These are phyloP conservation scores for Hirundichthys speculiger DNA, from an alignment of 2,113 vertebrate genomes.

Conservation along the genomic window DNA sequence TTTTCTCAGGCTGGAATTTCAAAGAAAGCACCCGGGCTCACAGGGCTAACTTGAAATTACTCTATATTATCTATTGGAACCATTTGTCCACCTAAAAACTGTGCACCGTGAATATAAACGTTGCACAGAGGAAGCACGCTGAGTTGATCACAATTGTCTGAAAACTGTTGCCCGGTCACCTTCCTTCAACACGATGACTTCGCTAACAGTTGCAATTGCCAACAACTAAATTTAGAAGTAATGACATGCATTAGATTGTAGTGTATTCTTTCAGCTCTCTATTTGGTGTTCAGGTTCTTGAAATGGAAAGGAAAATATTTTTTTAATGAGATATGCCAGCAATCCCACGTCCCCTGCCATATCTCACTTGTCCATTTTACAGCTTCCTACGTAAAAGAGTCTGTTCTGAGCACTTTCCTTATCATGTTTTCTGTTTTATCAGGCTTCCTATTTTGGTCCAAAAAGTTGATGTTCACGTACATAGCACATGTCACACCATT, in stretches of 20 bases:
- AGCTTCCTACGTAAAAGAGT: constrained; percentile 25
- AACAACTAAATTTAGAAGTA: constrained; percentile 21
- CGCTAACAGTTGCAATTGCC: constrained; percentile 43
- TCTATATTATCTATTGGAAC: constrained; percentile 56
- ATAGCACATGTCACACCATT: constrained; percentile 18
- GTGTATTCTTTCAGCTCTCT: neutral
- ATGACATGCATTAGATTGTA: constrained; percentile 2
- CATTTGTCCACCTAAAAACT: constrained; percentile 44
- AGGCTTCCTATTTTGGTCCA: constrained; percentile 50
- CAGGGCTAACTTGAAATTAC: constrained; percentile 10
- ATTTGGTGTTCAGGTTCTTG: neutral
- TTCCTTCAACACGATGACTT: constrained; percentile 53
- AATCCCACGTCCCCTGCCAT: constrained; percentile 11
- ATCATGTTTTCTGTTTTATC: constrained; percentile 65
- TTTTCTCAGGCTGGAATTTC: no score
- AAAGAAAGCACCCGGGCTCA: no score
- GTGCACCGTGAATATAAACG: constrained; percentile 51
- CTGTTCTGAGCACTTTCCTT: constrained; percentile 39
- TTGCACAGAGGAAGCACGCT: constrained; percentile 40
- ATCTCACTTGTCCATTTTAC: constrained; percentile 37
- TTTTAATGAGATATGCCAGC: constrained; percentile 18
- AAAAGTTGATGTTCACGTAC: constrained; percentile 29
- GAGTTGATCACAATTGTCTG: constrained; percentile 49
- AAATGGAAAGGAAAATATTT: constrained; percentile 47
- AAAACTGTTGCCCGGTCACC: constrained; percentile 68